Percentiles rank a stretch among this genome's conserved stretches.
phyloP scores from a whole-genome alignment of 2,797 vertebrate species.

The Sarcophilus harrisii region DNA sequence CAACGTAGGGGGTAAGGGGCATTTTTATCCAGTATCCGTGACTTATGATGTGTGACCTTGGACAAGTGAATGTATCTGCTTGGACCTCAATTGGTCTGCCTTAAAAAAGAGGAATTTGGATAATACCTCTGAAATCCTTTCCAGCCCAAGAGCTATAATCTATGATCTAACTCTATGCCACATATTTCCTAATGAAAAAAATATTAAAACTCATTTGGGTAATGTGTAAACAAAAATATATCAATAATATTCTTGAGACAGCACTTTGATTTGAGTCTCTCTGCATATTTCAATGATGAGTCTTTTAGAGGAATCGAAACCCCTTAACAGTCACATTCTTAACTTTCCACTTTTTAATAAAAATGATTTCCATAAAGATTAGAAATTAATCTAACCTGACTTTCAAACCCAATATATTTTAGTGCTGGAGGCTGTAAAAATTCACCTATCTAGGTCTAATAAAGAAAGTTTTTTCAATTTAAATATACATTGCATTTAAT shows the following conservation, averaged over 20 bases:
- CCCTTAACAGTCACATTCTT: slow-evolving; percentile 83
- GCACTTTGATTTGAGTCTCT: slow-evolving; percentile 70
- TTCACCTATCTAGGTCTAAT: slow-evolving; percentile 89
- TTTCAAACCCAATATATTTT: slow-evolving; percentile 86
- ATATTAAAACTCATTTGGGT: slow-evolving; percentile 78
- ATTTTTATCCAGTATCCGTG: not conserved
- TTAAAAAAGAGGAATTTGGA: not conserved
- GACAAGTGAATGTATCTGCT: not conserved
- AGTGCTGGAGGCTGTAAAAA: slow-evolving; percentile 91
- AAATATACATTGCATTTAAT: slow-evolving; percentile 92
- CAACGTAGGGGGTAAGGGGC: not conserved
- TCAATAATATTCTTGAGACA: slow-evolving; percentile 74
- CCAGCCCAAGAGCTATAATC: not conserved
- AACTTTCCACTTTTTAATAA: slow-evolving; percentile 85
- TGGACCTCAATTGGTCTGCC: not conserved
- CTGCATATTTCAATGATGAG: slow-evolving; percentile 83
- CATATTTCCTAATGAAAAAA: slow-evolving; percentile 78
- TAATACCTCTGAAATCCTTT: not conserved
- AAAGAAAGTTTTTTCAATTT: slow-evolving; percentile 91
- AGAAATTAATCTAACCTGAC: slow-evolving; percentile 88
- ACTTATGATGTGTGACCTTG: not conserved
- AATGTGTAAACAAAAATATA: slow-evolving; percentile 77
- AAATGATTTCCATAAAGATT: slow-evolving; percentile 85
- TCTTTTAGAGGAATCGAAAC: slow-evolving; percentile 76
- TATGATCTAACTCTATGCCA: slow-evolving; percentile 70